Conservation (phyloP, 2,888 invertebrate species). For the Caradrina kadenii region DNA sequence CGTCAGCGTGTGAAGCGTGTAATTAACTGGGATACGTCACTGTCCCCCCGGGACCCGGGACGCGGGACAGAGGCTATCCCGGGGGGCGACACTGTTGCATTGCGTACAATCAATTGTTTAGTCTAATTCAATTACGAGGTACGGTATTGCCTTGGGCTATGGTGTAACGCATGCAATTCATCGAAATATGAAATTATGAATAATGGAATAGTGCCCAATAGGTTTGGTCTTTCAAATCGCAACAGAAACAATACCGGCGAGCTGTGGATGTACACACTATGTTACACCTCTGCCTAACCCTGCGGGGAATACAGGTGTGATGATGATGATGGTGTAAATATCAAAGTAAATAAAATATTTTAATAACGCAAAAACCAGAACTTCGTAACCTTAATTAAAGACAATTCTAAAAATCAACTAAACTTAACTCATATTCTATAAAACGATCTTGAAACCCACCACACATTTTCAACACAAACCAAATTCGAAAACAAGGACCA, state of each 20-base stretch:
- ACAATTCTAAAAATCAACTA: background rate
- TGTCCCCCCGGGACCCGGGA: slow-evolving; percentile 42
- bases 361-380: background rate
- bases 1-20: slow-evolving; percentile 69
- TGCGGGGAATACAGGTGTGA: too few relatives aligned
- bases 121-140: slow-evolving; percentile 56
- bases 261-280: too few relatives aligned
- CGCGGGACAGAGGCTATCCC: slow-evolving; percentile 37
- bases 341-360: too few relatives aligned
- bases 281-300: too few relatives aligned
- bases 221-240: background rate
- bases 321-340: too few relatives aligned
- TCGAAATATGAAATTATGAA: slow-evolving; percentile 18
- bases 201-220: background rate
- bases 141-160: slow-evolving; percentile 30
- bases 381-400: background rate
- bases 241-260: background rate
- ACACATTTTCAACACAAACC: slow-evolving; percentile 1
- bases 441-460: background rate
- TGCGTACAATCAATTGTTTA: slow-evolving; percentile 63
- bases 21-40: slow-evolving; percentile 66
- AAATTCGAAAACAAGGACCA: slow-evolving; percentile 9
- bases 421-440: background rate
- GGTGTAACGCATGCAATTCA: background rate
- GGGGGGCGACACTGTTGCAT: slow-evolving; percentile 58